These are phyloP conservation scores for Tapera naevia DNA, from an alignment of 2,797 vertebrate genomes.

Conservation along the genomic window DNA sequence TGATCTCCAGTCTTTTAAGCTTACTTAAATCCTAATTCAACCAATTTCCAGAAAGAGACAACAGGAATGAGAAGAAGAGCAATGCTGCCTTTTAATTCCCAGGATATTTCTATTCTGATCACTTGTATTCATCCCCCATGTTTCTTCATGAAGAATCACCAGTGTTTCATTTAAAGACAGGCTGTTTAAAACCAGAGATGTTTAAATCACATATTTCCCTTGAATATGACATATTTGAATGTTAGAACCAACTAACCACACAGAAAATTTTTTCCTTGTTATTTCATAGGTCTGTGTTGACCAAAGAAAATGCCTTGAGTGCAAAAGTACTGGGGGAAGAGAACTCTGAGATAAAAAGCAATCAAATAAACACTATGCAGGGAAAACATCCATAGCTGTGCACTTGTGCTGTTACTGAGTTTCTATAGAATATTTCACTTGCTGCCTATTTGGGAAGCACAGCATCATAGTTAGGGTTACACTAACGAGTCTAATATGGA, in stretches of 20 bases:
- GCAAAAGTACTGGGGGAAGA: neutral
- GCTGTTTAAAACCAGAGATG: neutral
- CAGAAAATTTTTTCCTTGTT: accelerated
- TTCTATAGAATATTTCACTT: neutral
- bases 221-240: neutral
- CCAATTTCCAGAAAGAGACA: neutral
- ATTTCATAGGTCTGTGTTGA: neutral
- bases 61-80: neutral
- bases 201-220: neutral
- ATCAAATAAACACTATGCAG: neutral
- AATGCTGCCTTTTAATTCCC: neutral
- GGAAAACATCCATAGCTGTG: neutral
- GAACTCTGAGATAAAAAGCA: neutral
- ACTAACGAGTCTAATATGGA: neutral
- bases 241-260: neutral
- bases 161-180: neutral
- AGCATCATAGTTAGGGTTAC: neutral
- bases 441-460: neutral
- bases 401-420: neutral
- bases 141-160: neutral
- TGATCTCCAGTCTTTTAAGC: neutral
- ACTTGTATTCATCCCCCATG: neutral
- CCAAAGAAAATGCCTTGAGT: neutral
- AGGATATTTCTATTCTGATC: neutral
- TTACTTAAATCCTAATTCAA: neutral